Conservation (phyloP, 2,113 vertebrate species). For the Mesocricetus auratus region DNA sequence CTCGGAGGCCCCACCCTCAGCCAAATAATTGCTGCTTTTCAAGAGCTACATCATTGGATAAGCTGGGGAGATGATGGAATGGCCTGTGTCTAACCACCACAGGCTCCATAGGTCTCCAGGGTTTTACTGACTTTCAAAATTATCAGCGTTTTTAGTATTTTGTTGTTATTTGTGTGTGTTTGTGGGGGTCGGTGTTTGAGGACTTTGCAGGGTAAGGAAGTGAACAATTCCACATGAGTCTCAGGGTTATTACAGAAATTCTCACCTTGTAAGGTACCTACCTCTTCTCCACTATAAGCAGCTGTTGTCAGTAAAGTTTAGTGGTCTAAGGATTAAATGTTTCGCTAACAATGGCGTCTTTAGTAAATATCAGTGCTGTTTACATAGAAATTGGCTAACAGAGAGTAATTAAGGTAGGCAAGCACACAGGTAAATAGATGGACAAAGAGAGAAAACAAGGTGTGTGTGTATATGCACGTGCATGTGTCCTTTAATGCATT, state of each 20-base stretch:
- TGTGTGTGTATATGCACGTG: not conserved
- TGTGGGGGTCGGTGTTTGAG: not conserved
- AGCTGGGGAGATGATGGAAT: not conserved
- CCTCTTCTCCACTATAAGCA: not conserved
- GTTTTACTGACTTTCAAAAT: not conserved
- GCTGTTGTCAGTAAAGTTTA: not conserved
- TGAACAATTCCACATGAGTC: not conserved
- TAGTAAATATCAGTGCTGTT: not conserved
- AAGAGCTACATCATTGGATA: not conserved
- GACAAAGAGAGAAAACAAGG: not conserved
- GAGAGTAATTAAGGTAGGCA: not conserved
- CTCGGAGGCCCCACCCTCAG: not conserved
- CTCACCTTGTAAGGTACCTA: not conserved
- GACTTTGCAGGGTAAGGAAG: not conserved
- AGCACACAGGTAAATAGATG: not conserved
- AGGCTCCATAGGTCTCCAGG: not conserved
- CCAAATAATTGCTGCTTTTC: not conserved
- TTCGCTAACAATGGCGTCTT: not conserved
- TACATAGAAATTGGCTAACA: not conserved
- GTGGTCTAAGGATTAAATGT: not conserved
- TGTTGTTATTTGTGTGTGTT: not conserved
- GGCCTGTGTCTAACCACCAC: not conserved
- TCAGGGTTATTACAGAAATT: not conserved
- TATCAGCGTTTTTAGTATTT: not conserved
- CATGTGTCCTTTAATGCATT: not conserved